A percentile compares a stretch with the other conserved stretches of the same genome.
Conservation (phyloP, 2,888 invertebrate species). For the Sinohyriopsis cumingii region DNA sequence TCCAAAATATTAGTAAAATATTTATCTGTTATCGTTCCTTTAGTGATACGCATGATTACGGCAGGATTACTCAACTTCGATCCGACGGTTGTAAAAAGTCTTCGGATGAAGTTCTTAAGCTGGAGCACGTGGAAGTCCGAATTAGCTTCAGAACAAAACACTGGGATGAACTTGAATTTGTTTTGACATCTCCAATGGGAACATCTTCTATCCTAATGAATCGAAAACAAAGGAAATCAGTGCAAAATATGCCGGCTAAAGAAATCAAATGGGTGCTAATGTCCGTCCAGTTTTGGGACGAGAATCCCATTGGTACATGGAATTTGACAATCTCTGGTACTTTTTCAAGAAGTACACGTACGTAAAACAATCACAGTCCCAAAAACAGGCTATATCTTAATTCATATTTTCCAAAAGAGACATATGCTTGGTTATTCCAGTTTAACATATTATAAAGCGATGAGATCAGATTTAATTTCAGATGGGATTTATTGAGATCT, state of each 20-base stretch:
- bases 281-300: slow-evolving; percentile 24
- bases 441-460: too few species aligned
- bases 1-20: too few species aligned
- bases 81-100: slow-evolving; percentile 16
- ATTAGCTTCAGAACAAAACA: slow-evolving; percentile 9
- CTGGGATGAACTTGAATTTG: slow-evolving; percentile 12
- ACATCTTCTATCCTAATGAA: slow-evolving; percentile 14
- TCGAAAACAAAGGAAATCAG: slow-evolving; percentile 1
- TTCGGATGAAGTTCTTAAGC: background rate
- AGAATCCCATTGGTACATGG: slow-evolving; percentile 26
- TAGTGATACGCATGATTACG: too few species aligned
- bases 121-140: slow-evolving; percentile 20
- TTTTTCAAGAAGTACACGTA: too few species aligned
- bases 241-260: background rate
- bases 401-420: too few species aligned
- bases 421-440: too few species aligned
- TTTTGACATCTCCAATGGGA: slow-evolving; percentile 17
- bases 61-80: too few species aligned
- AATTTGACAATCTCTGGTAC: slow-evolving; percentile 9
- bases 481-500: too few species aligned
- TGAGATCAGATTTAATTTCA: too few species aligned
- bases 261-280: slow-evolving; percentile 22
- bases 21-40: too few species aligned
- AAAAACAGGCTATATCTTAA: too few species aligned
- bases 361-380: too few species aligned